A percentile compares a stretch with the other conserved stretches of the same genome.
Evolutionary conservation across 37 sponge, comb jelly and placozoan species (phyloP).

Genomic region (Axinella damicornis): DNA sequence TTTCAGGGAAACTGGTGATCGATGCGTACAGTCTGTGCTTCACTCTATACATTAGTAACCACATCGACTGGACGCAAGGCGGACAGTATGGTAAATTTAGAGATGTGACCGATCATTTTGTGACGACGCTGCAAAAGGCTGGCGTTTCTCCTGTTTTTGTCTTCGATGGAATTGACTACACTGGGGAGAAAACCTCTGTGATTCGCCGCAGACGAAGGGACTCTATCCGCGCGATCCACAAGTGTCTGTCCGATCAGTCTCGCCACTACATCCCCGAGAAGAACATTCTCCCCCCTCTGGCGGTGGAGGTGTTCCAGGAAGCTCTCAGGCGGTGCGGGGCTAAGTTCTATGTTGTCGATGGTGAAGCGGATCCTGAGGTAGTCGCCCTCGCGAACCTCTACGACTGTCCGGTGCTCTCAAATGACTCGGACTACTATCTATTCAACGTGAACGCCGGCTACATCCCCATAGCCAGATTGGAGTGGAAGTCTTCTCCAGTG

Average conservation of each 20-base stretch:
- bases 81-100: conserved; percentile 72
- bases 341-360: conserved; percentile 11
- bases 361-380: conserved; percentile 48
- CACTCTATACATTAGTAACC: conserved; percentile 21
- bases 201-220: too few species aligned
- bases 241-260: too few species aligned
- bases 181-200: neutral
- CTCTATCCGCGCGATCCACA: too few species aligned
- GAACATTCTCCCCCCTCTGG: neutral
- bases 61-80: conserved; percentile 53
- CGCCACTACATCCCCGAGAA: too few species aligned
- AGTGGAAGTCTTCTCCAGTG: too few species aligned
- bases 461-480: conserved; percentile 22
- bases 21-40: conserved; percentile 68
- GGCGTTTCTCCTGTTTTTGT: conserved; percentile 60
- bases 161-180: conserved; percentile 63
- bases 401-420: conserved; percentile 22
- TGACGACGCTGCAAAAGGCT: conserved; percentile 22
- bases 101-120: conserved; percentile 17
- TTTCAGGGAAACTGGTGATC: too few species aligned
- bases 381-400: conserved; percentile 15
- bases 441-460: conserved; percentile 26
- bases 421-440: conserved; percentile 57
- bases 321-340: neutral
- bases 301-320: neutral